Conservation (phyloP, 2,888 invertebrate species). For the Tenthredo amoena region DNA sequence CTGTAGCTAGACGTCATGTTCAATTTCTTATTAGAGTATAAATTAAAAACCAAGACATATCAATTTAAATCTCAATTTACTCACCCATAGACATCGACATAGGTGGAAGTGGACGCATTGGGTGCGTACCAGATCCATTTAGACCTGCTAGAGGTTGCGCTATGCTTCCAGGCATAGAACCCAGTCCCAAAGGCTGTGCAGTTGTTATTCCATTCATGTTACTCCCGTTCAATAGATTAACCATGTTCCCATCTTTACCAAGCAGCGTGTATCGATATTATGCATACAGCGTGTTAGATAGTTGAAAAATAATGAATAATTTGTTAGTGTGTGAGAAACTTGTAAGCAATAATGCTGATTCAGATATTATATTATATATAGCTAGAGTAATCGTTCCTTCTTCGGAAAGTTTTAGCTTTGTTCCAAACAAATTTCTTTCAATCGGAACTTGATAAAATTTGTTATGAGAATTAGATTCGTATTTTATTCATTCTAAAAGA, state of each 20-base stretch:
- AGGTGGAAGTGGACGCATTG: slow-evolving; percentile 67
- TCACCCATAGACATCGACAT: slow-evolving; percentile 68
- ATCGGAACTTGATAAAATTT: background rate
- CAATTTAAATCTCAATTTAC: slow-evolving; percentile 38
- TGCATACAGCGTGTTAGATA: slow-evolving; percentile 21
- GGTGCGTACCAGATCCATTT: slow-evolving; percentile 61
- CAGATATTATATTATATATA: background rate
- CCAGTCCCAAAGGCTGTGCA: slow-evolving; percentile 59
- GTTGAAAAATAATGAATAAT: slow-evolving; percentile 7
- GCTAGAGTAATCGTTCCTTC: background rate
- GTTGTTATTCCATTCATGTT: slow-evolving; percentile 61
- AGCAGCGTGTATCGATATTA: slow-evolving; percentile 35
- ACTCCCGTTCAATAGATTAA: slow-evolving; percentile 58
- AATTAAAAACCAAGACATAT: background rate
- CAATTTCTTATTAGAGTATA: background rate
- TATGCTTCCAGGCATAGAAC: slow-evolving; percentile 56
- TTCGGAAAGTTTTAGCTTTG: background rate
- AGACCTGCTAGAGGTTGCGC: slow-evolving; percentile 64
- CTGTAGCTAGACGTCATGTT: background rate
- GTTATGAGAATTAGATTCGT: background rate
- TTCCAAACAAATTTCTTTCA: background rate
- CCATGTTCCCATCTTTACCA: slow-evolving; percentile 50
- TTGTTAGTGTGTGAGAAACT: slow-evolving; percentile 12
- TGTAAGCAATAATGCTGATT: background rate
- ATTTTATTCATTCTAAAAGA: background rate